Conservation (phyloP, 2,113 vertebrate species). For the Sapayoa aenigma region DNA sequence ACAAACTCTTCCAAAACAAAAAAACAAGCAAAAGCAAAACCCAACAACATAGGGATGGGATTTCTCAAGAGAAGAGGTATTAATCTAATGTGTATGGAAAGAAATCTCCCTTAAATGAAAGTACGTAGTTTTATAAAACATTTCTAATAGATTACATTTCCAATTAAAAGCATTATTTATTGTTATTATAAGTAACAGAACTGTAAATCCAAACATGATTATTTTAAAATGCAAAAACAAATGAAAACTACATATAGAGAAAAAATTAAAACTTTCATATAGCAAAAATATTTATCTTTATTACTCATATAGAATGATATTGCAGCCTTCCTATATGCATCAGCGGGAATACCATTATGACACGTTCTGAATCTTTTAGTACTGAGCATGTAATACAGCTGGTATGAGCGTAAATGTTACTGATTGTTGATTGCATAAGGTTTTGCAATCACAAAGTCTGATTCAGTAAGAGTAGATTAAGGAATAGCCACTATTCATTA, state of each 20-base stretch:
- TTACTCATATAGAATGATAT: not conserved
- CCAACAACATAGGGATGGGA: not conserved
- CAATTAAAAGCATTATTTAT: not conserved
- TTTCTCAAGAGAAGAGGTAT: not conserved
- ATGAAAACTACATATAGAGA: not conserved
- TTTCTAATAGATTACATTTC: not conserved
- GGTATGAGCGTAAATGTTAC: not conserved
- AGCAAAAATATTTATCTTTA: not conserved
- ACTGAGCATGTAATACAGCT: not conserved
- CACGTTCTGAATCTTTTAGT: not conserved
- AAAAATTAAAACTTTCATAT: not conserved
- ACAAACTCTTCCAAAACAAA: no score
- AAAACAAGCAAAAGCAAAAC: not conserved
- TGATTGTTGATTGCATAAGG: not conserved
- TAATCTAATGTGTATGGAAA: not conserved
- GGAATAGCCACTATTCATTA: not conserved
- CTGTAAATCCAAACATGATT: accelerated
- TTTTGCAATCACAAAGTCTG: not conserved
- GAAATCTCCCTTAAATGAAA: not conserved
- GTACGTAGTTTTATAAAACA: accelerated
- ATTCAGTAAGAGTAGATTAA: not conserved
- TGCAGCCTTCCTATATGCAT: not conserved
- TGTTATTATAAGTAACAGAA: not conserved
- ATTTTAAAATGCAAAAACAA: not conserved
- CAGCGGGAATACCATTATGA: not conserved